Percentiles rank a stretch among this genome's conserved stretches.
These are phyloP conservation scores for Julus scandinavius DNA, from an alignment of 2,888 invertebrate genomes.

Conservation along the genomic window DNA sequence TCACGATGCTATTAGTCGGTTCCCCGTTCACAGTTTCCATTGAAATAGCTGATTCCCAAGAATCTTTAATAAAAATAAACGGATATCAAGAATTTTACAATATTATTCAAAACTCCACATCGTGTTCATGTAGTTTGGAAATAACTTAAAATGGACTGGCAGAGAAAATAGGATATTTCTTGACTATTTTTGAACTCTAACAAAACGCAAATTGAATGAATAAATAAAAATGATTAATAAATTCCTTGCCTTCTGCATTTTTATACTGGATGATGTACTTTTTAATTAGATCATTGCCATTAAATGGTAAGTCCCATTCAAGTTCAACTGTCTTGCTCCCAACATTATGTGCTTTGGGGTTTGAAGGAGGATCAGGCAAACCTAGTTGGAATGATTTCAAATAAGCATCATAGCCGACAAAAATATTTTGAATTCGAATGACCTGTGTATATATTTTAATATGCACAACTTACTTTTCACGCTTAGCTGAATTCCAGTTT, in stretches of 20 bases:
- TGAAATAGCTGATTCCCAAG: slow-evolving; percentile 49
- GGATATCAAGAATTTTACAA: too few species aligned
- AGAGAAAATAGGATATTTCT: too few species aligned
- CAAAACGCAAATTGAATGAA: neutral
- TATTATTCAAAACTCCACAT: too few species aligned
- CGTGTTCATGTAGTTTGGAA: too few species aligned
- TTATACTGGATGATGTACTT: slow-evolving; percentile 57
- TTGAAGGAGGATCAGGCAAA: slow-evolving; percentile 24
- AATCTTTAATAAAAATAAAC: too few species aligned
- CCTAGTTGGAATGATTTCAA: slow-evolving; percentile 44
- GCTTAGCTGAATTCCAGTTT: neutral
- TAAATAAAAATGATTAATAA: too few species aligned
- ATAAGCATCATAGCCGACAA: too few species aligned
- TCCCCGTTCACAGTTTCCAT: slow-evolving; percentile 54
- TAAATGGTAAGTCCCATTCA: slow-evolving; percentile 47
- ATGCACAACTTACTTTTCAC: too few species aligned
- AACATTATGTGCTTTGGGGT: neutral
- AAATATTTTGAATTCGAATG: too few species aligned
- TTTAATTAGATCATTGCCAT: slow-evolving; percentile 54
- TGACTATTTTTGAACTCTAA: too few species aligned
- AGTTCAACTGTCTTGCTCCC: slow-evolving; percentile 52
- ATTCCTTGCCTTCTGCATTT: slow-evolving; percentile 48
- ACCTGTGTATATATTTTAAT: too few species aligned
- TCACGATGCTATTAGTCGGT: slow-evolving; percentile 50
- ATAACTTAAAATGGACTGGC: too few species aligned